These are phyloP conservation scores for Caligus rogercresseyi DNA, from an alignment of 1,140 invertebrate genomes.

Conservation along the genomic window DNA sequence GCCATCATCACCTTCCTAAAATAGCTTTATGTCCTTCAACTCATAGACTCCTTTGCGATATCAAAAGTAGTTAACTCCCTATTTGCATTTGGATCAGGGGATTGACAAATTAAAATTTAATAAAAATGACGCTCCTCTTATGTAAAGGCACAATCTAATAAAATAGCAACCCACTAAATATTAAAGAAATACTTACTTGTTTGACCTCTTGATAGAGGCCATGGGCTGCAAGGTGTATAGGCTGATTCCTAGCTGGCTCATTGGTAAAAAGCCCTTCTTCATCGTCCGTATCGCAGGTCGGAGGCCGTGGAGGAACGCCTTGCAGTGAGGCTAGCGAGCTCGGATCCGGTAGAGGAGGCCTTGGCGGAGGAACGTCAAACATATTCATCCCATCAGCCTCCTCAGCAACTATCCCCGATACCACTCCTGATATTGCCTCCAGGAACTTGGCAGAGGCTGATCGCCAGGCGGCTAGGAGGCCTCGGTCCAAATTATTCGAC, in stretches of 20 bases:
- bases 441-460: background rate
- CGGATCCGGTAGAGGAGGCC: conserved; percentile 13
- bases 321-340: background rate
- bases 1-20: too few relatives aligned
- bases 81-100: too few relatives aligned
- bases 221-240: conserved; percentile 77
- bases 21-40: too few relatives aligned
- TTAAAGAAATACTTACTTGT: background rate
- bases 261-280: conserved; percentile 14
- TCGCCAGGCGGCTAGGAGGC: background rate
- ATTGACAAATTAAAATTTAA: too few relatives aligned
- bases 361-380: conserved; percentile 2
- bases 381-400: background rate
- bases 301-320: background rate
- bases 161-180: too few relatives aligned
- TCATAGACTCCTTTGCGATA: too few relatives aligned
- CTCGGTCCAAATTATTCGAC: background rate
- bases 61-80: too few relatives aligned
- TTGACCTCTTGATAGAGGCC: conserved; percentile 77
- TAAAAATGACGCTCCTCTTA: too few relatives aligned
- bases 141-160: too few relatives aligned
- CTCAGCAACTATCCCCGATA: background rate
- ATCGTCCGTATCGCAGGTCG: conserved; percentile 14
- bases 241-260: conserved; percentile 10
- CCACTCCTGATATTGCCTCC: background rate